These are phyloP conservation scores for Malurus elegans DNA, from an alignment of 2,113 vertebrate genomes.

Conservation along the genomic window DNA sequence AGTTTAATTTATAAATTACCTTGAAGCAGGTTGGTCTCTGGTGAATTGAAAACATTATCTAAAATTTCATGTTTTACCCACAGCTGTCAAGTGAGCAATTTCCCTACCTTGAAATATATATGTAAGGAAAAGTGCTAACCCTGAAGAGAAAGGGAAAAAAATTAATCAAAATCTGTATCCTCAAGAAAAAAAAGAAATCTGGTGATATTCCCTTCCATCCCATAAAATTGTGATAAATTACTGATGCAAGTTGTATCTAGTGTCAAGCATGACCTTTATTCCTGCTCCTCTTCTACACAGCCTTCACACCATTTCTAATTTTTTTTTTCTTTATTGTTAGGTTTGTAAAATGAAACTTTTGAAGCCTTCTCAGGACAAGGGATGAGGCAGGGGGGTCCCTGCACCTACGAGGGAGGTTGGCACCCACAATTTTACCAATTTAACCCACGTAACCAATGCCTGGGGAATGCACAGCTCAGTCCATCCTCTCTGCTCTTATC, in stretches of 20 bases:
- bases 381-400: accelerated
- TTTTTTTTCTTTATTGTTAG: background rate
- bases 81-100: slow-evolving; percentile 35
- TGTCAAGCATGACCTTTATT: background rate
- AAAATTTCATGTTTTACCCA: slow-evolving; percentile 32
- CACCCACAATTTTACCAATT: background rate
- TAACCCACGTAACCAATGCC: background rate
- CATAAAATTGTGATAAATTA: background rate
- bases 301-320: background rate
- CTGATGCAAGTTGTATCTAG: background rate
- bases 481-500: background rate
- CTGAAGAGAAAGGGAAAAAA: background rate
- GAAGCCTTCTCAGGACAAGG: background rate
- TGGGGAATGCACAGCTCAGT: background rate
- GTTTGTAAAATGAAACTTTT: background rate
- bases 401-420: accelerated
- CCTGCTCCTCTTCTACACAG: background rate
- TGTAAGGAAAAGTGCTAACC: background rate
- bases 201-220: background rate
- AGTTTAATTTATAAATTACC: slow-evolving; percentile 60
- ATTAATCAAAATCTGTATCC: background rate
- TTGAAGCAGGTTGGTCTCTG: slow-evolving; percentile 23
- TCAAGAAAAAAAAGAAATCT: background rate
- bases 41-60: slow-evolving; percentile 24
- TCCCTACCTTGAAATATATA: background rate